These are phyloP conservation scores for Lithophane semibrunnea DNA, from an alignment of 2,888 invertebrate genomes.

Conservation along the genomic window DNA sequence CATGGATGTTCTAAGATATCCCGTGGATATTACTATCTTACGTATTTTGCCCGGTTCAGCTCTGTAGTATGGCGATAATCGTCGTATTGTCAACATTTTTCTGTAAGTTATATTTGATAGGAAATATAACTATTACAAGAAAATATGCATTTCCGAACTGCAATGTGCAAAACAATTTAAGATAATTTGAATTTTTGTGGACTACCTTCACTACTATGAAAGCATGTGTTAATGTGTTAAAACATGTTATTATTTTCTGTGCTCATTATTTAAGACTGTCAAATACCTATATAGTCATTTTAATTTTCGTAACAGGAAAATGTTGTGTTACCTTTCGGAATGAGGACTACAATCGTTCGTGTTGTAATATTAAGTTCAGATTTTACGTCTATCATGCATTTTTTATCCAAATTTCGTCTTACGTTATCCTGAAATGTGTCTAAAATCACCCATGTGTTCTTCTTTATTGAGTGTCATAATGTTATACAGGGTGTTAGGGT, in stretches of 20 bases:
- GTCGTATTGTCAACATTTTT: background rate
- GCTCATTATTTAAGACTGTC: slow-evolving; percentile 49
- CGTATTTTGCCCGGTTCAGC: background rate
- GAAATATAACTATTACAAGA: slow-evolving; percentile 41
- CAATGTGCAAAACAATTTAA: background rate
- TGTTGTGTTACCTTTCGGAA: slow-evolving; percentile 9
- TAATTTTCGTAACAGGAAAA: slow-evolving; percentile 14
- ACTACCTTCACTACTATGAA: background rate
- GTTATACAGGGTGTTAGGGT: too few species aligned
- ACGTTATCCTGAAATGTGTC: background rate
- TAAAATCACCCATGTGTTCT: slow-evolving; percentile 38
- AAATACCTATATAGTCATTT: slow-evolving; percentile 26
- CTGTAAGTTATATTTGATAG: slow-evolving; percentile 37
- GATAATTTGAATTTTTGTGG: background rate
- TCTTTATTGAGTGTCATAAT: slow-evolving; percentile 34
- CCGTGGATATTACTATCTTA: background rate
- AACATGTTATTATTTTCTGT: slow-evolving; percentile 14
- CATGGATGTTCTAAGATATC: background rate
- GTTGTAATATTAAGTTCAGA: slow-evolving; percentile 20
- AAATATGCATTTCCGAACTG: background rate
- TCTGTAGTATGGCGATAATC: slow-evolving; percentile 1
- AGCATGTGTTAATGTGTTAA: background rate
- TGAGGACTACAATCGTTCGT: slow-evolving; percentile 8
- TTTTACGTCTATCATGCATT: background rate
- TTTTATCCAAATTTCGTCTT: background rate